Conservation (phyloP, 2,888 invertebrate genomes). For the Mongoloraphidia duomilia region DNA sequence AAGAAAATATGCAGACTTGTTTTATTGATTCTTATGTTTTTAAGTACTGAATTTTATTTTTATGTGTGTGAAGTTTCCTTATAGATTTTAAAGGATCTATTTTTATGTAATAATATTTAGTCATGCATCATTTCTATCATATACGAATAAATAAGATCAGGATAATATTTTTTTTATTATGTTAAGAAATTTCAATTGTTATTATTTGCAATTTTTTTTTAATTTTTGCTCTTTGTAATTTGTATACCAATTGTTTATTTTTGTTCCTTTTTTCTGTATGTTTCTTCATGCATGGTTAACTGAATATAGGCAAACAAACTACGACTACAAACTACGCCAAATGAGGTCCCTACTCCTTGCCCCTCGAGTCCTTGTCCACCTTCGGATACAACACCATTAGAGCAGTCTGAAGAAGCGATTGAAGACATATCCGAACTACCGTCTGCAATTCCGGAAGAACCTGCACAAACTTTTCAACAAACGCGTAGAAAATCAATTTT, state of each 20-base stretch:
- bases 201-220: slow-evolving; percentile 6
- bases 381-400: slow-evolving; percentile 1
- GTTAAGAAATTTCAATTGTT: slow-evolving; percentile 3
- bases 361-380: slow-evolving; percentile 2
- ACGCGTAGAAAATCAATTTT: slow-evolving; percentile 47
- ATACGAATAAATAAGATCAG: too few relatives aligned
- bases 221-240: slow-evolving; percentile 4
- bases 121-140: too few relatives aligned
- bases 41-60: too few relatives aligned
- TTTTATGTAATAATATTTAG: too few relatives aligned
- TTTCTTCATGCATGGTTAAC: too few relatives aligned
- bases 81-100: too few relatives aligned
- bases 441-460: background rate
- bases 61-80: too few relatives aligned
- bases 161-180: background rate
- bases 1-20: too few relatives aligned
- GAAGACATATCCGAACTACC: background rate
- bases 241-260: too few relatives aligned
- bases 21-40: too few relatives aligned
- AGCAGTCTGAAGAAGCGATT: background rate
- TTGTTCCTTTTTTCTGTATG: too few relatives aligned
- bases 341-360: slow-evolving; percentile 1
- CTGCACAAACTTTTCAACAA: slow-evolving; percentile 15
- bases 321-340: slow-evolving; percentile 4
- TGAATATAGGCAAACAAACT: background rate